These are phyloP conservation scores for Ailurus styani DNA, from an alignment of 2,113 vertebrate genomes.

Conservation along the genomic window DNA sequence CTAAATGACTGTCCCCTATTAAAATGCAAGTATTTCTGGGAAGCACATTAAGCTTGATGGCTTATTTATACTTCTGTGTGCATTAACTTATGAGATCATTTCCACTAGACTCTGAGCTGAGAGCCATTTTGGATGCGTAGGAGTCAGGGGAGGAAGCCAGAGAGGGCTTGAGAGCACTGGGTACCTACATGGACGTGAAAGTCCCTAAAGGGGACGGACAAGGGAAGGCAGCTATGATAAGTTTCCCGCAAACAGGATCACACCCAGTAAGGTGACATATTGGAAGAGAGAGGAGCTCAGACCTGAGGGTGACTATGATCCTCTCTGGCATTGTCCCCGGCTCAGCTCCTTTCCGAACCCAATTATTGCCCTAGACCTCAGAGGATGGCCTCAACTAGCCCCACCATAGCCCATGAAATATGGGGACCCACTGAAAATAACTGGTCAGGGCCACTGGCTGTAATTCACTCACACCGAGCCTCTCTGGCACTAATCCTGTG, in stretches of 20 bases:
- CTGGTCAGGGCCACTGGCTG: background rate
- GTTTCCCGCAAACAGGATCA: background rate
- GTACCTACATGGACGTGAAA: too few species aligned
- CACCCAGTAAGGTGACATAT: background rate
- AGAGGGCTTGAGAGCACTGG: background rate
- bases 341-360: background rate
- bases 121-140: background rate
- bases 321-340: too few species aligned
- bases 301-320: background rate
- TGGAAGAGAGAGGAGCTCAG: background rate
- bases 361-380: background rate
- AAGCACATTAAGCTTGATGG: background rate
- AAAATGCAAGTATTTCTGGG: background rate
- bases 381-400: background rate
- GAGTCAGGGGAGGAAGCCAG: background rate
- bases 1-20: background rate
- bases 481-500: background rate
- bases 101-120: background rate
- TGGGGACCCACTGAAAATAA: background rate
- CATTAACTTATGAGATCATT: background rate
- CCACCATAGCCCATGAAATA: background rate
- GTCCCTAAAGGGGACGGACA: background rate
- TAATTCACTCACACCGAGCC: background rate
- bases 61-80: background rate
- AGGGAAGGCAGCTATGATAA: too few species aligned